Base-by-base conservation (phyloP, 2,797 vertebrate genomes). In the Thamnophis elegans region DNA sequence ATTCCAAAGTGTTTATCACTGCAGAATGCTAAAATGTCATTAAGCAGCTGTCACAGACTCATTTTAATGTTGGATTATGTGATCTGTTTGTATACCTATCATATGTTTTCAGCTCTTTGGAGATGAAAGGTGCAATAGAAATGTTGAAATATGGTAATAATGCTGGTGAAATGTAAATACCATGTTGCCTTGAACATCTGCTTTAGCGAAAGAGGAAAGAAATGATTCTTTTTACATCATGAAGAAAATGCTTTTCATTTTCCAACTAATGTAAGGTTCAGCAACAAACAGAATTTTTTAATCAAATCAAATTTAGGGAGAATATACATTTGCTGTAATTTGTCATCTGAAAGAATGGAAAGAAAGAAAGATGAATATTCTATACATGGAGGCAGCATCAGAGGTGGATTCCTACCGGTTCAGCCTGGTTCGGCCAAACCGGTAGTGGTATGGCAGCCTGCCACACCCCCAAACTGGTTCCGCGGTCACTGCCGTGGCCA, bases 291-390 rank as follows among this genome's bases (percentile, higher is more conserved):
- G 58, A 42, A 54, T 53, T 89, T 89, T 85, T 92, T 90, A 68
- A 56, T 91, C 92, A 92, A 93, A 90, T 87, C 25, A 65, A 89
- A 94, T 11, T 93, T 91, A 89, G 4, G 94, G 91, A 93, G 93
- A 89, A 13, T 73, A 94, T 92, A 32, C 1, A 58, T 28, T 42
- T 59, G 12, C 62, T 92, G 59, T 91, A 92, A 22, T 11, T 68
- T 36, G 36, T 54, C 25, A 9, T 16, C 5, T 42, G 18, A 2
- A 42, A 60, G 53, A 73, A 42, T 42, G 18, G 28, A 90, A 86
- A 20, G n/a, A 36, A 59, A 18, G 60, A 28, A 78, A 11, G n/a
- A 3, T 22, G 26, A 78, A 2, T 18, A 1, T 42, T 59, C 10
- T 3, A 25, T 42, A 59, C 51, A n/a, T 51, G 18, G 62, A 92